phyloP scores from a whole-genome alignment of 1,140 invertebrate genomes.

The Brachionus sp. region DNA sequence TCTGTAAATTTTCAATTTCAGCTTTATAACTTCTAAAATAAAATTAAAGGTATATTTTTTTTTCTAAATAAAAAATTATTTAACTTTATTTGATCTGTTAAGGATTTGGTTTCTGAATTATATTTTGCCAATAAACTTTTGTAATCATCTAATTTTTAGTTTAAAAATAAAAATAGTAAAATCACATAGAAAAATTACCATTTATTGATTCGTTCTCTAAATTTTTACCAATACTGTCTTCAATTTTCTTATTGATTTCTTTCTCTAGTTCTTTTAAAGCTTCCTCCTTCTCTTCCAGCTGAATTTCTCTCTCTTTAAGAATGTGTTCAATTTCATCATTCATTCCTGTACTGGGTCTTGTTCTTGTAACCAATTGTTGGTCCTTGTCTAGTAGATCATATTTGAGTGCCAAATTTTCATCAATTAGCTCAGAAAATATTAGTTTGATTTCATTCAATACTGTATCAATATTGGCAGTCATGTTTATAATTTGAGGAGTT shows the following conservation, averaged over 20 bases:
- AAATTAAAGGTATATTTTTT: neutral
- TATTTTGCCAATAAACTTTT: neutral
- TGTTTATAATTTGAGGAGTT: conserved; percentile 52
- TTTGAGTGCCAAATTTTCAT: neutral
- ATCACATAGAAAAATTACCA: neutral
- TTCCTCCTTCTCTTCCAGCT: neutral
- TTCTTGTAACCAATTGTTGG: neutral
- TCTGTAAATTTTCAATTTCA: conserved; percentile 51
- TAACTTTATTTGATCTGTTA: conserved; percentile 11
- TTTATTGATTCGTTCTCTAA: neutral
- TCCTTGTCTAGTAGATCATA: conserved; percentile 39
- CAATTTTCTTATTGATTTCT: neutral
- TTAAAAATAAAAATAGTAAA: neutral
- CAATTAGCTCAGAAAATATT: neutral
- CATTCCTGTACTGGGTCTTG: conserved; percentile 15
- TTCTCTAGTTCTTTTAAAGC: neutral
- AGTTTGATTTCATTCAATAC: conserved; percentile 29
- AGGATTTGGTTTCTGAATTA: neutral
- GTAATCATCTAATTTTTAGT: conserved; percentile 1
- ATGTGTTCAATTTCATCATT: neutral
- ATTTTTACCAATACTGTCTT: neutral
- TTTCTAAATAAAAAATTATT: neutral
- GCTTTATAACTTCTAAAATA: conserved; percentile 53
- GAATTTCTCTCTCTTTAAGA: neutral
- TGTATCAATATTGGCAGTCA: conserved; percentile 51